Evolutionary conservation across 2,797 vertebrate genomes (phyloP).

Genomic region (Columba guinea): DNA sequence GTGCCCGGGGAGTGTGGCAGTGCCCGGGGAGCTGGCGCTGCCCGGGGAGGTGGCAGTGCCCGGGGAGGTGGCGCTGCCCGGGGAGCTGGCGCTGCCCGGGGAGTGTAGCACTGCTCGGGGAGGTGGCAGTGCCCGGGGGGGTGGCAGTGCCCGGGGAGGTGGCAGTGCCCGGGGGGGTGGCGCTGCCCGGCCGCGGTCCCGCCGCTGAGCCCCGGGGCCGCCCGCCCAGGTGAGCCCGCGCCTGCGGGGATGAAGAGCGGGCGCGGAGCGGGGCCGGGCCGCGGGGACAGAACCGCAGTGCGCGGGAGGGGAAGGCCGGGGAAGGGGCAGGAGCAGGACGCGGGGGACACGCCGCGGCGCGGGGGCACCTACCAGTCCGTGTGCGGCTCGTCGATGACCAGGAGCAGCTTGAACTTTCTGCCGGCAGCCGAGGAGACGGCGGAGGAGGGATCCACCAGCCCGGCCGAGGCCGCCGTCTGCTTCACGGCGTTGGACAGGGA

Average conservation of each 20-base stretch:
- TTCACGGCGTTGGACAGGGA: constrained; percentile 96
- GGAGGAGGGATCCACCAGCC: constrained; percentile 88
- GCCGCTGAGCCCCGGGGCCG: not conserved
- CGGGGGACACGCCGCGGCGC: not conserved
- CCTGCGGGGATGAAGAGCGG: not conserved
- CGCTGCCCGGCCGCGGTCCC: not conserved
- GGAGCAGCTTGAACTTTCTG: constrained; percentile 92
- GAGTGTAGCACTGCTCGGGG: too few species aligned
- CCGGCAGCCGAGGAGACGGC: constrained; percentile 76
- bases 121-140: too few species aligned
- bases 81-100: too few species aligned
- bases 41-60: too few species aligned
- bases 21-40: too few species aligned
- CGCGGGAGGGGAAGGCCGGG: not conserved
- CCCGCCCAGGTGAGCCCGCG: not conserved
- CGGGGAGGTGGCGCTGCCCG: too few species aligned
- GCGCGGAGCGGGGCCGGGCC: too few species aligned
- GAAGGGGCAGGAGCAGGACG: too few species aligned
- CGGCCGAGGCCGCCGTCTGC: constrained; percentile 93
- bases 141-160: too few species aligned
- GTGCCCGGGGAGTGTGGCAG: too few species aligned
- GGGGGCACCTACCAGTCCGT: constrained; percentile 89
- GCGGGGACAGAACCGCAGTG: not conserved
- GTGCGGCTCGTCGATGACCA: constrained; percentile 93
- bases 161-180: not conserved